Percentiles rank a stretch among this genome's conserved stretches.
These are phyloP conservation scores for Calycopis cecrops DNA, from an alignment of 1,140 invertebrate genomes.

Conservation along the genomic window DNA sequence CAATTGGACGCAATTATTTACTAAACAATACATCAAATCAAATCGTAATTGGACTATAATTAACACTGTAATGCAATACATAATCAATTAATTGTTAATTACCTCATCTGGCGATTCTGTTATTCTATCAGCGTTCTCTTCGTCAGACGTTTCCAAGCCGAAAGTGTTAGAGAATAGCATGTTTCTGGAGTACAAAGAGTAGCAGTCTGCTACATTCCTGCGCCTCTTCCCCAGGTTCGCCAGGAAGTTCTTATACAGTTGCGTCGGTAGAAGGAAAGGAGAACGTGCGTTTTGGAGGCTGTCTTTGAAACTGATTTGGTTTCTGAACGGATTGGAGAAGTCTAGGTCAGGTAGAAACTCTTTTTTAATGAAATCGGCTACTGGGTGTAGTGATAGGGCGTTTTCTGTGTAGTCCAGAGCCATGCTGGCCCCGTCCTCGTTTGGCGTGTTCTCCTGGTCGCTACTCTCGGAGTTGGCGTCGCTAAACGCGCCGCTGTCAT, in stretches of 20 bases:
- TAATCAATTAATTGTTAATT: conserved; percentile 22
- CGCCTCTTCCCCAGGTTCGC: conserved; percentile 77
- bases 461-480: conserved; percentile 59
- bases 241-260: conserved; percentile 85
- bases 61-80: conserved; percentile 2
- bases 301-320: conserved; percentile 62
- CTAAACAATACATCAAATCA: conserved; percentile 8
- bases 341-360: conserved; percentile 71
- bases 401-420: conserved; percentile 64
- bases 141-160: conserved; percentile 63
- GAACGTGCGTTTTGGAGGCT: conserved; percentile 53
- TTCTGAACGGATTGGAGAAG: conserved; percentile 62
- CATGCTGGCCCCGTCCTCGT: conserved; percentile 42
- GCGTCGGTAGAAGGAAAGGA: conserved; percentile 81
- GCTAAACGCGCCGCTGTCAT: conserved; percentile 47
- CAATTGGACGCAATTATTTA: not conserved
- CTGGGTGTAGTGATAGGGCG: conserved; percentile 50
- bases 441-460: conserved; percentile 65
- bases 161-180: conserved; percentile 69
- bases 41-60: conserved; percentile 3
- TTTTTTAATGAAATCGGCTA: conserved; percentile 72
- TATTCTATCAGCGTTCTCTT: conserved; percentile 60
- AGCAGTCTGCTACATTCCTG: conserved; percentile 65
- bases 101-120: conserved; percentile 72
- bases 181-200: conserved; percentile 68